These are phyloP conservation scores for Arbacia lixula DNA, from an alignment of 53 echinoderm and acorn worm species.

Conservation along the genomic window DNA sequence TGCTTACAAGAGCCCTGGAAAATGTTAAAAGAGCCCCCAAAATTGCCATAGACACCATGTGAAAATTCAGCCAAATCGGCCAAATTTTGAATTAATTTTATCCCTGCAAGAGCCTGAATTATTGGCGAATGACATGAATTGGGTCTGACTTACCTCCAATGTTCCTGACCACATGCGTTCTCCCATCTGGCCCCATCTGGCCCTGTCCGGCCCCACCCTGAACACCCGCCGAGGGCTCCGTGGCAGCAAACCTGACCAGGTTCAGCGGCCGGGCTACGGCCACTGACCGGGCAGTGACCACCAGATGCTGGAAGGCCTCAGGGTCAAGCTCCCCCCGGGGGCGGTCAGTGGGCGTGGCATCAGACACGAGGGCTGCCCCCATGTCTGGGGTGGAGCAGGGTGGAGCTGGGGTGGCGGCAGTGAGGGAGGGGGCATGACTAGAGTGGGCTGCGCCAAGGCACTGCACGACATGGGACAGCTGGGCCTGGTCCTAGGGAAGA, in stretches of 20 bases:
- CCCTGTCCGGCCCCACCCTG: too few relatives aligned
- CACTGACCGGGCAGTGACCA: constrained; percentile 96
- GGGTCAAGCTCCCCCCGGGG: constrained; percentile 75
- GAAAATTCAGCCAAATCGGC: too few relatives aligned
- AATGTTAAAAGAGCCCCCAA: too few relatives aligned
- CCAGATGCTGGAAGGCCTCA: constrained; percentile 90
- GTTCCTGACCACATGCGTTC: neutral
- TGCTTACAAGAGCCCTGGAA: too few relatives aligned
- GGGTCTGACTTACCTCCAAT: constrained; percentile 19
- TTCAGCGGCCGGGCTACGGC: constrained; percentile 87
- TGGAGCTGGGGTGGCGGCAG: constrained; percentile 29
- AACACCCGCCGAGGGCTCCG: neutral
- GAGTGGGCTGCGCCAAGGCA: constrained; percentile 66
- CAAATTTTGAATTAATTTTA: too few relatives aligned
- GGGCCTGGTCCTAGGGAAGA: constrained; percentile 81
- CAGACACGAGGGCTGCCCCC: constrained; percentile 12
- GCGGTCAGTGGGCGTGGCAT: constrained; percentile 41
- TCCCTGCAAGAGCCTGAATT: too few relatives aligned
- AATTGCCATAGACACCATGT: too few relatives aligned
- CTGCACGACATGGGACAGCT: constrained; percentile 86
- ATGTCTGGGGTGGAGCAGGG: constrained; percentile 11
- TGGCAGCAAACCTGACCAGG: constrained; percentile 87
- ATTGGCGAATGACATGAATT: too few relatives aligned
- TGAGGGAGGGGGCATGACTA: neutral
- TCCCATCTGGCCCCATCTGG: constrained; percentile 9